A percentile compares a stretch with the other conserved stretches of the same genome.
Evolutionary conservation across 2,797 vertebrate genomes (phyloP).

Genomic region (Ambastaia sidthimunki): DNA sequence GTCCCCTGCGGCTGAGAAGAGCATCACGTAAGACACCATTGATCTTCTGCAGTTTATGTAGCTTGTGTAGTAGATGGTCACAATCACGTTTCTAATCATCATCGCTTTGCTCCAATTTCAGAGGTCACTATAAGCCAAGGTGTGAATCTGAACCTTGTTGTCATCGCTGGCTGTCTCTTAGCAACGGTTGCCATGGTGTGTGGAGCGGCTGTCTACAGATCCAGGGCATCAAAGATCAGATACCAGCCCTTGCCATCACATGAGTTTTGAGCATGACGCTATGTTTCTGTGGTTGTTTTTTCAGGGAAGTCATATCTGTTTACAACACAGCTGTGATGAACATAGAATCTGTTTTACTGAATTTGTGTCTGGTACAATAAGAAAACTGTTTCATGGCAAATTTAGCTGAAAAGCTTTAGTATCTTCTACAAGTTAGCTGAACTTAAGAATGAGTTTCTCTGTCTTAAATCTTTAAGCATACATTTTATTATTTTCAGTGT

Average conservation of each 20-base stretch:
- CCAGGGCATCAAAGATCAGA: not conserved
- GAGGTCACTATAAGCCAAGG: not conserved
- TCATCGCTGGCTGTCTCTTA: not conserved
- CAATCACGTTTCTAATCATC: not conserved
- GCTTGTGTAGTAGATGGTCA: not conserved
- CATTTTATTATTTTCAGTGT: no score
- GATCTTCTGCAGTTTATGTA: not conserved
- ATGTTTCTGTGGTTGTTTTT: no score
- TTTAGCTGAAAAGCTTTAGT: no score
- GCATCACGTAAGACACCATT: constrained; percentile 12
- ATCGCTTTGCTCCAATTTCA: constrained; percentile 14
- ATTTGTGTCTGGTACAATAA: no score
- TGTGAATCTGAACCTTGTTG: constrained; percentile 10
- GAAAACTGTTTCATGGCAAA: no score
- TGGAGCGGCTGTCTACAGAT: not conserved
- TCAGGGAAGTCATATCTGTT: no score
- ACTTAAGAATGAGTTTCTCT: no score
- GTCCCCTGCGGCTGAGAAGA: constrained; percentile 69
- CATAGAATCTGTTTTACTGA: no score
- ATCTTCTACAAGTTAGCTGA: no score
- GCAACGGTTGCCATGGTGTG: constrained; percentile 13
- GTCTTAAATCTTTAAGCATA: no score
- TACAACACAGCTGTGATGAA: no score
- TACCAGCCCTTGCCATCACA: not conserved
- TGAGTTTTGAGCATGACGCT: not conserved